A percentile compares a stretch with the other conserved stretches of the same genome.
phyloP scores from a whole-genome alignment of 1,140 invertebrate genomes.

The Pogonomyrmex californicus region DNA sequence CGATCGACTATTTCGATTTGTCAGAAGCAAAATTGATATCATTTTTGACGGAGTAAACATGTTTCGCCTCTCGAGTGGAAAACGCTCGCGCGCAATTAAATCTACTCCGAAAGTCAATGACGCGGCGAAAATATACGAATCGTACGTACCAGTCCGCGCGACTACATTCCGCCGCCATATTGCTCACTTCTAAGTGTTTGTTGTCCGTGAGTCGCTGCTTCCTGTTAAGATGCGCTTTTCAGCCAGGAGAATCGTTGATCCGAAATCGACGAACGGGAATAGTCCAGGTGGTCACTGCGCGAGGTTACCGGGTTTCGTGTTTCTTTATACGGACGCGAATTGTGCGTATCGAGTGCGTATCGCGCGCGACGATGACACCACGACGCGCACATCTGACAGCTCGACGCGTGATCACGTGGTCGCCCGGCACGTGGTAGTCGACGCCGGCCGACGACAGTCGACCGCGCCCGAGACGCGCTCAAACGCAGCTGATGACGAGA shows the following conservation, averaged over 20 bases:
- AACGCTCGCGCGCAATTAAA: not conserved
- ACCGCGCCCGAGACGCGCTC: not conserved
- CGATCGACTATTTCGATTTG: too few relatives aligned
- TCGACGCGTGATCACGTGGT: constrained; percentile 10
- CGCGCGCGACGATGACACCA: not conserved
- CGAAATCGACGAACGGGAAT: not conserved
- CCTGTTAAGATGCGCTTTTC: not conserved
- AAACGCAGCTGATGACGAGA: not conserved
- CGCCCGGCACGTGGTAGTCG: not conserved
- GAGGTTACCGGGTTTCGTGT: not conserved
- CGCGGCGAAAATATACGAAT: not conserved
- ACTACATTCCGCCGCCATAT: constrained; percentile 34
- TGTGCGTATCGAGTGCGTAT: constrained; percentile 10
- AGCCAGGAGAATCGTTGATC: not conserved
- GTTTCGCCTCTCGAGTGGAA: not conserved
- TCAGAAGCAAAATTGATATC: not conserved
- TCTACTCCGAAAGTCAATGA: constrained; percentile 15
- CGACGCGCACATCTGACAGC: constrained; percentile 14
- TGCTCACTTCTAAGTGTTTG: not conserved
- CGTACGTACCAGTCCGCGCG: constrained; percentile 9
- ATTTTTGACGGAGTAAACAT: not conserved
- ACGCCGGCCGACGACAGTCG: not conserved
- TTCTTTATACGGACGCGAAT: constrained; percentile 33
- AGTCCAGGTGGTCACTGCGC: constrained; percentile 9
- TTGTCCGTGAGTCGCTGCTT: not conserved